Base-by-base conservation (phyloP, 2,888 invertebrate species). In the Drosophila quinaria region DNA sequence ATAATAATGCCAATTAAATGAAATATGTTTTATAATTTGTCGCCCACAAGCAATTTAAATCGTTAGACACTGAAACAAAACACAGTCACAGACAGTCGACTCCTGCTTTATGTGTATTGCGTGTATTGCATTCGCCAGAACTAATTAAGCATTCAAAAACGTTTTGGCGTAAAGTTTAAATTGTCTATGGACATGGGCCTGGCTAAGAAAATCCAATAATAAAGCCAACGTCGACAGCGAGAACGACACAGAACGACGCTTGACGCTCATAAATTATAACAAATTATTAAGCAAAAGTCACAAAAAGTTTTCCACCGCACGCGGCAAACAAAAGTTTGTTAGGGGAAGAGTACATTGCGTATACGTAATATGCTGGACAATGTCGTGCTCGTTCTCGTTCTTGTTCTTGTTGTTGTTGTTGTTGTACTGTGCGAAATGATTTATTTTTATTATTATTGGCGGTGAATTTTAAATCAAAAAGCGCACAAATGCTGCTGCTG, bases 391-490 rank as follows among this genome's bases (percentile, higher is more conserved):
- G 22, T 29, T 52, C 41, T 37, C 22, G 37, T n/a, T 51, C 9
- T 22, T 10, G 33, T 37, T 35, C 22, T 9, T 51, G 9, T 22
- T 10, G 33, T 37, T 35, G 35, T 9, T 51, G 9, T 22, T 10
- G 41, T 54, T 54, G 11, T 37, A 37, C 46, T 47, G 37, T 47
- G 49, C 17, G 80, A 70, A 78, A 82, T 90, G 90, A 90, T 90
- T 91, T 90, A 90, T 91, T 88, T 87, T 90, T 91, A 90, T 91
- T 90, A 87, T 90, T 90, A 90, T 90, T 91, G 90, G 90, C 86
- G 90, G 84, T 82, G 86, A 87, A 90, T 91, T 90, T 90, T 83
- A 91, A 90, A 91, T 90, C 90, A 89, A 83, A 89, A 78, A 71
- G 78, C 75, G 66, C 73, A 74, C 75, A 80, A 76, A 78, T 69